Conservation (phyloP, 2,888 invertebrate species). For the Slavum lentiscoides region DNA sequence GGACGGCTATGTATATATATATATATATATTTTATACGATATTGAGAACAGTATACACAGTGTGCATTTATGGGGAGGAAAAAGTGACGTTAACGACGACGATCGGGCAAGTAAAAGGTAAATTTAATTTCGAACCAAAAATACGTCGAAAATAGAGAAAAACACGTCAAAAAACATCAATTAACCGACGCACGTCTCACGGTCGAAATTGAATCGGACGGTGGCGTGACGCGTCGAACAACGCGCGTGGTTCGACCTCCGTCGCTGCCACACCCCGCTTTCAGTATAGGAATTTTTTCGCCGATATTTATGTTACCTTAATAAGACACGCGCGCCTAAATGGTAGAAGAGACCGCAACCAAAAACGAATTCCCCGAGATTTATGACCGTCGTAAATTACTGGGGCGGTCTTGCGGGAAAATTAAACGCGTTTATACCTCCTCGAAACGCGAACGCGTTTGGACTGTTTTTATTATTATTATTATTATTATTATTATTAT, state of each 20-base stretch:
- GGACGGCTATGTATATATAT: too few species aligned
- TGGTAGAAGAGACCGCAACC: slow-evolving; percentile 8
- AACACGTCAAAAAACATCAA: slow-evolving; percentile 13
- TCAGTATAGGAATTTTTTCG: not conserved
- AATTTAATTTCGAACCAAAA: not conserved
- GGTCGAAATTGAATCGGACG: slow-evolving; percentile 9
- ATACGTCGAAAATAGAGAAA: not conserved
- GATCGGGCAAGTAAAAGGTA: not conserved
- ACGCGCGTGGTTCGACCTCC: slow-evolving; percentile 1
- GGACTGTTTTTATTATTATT: not conserved
- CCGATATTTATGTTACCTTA: slow-evolving; percentile 43
- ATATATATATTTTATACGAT: too few species aligned
- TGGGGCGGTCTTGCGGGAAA: slow-evolving; percentile 7
- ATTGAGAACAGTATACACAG: too few species aligned
- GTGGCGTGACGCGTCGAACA: not conserved
- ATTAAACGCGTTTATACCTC: slow-evolving; percentile 12
- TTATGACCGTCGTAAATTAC: slow-evolving; percentile 37
- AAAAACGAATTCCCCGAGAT: slow-evolving; percentile 39
- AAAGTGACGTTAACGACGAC: not conserved
- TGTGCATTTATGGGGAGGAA: too few species aligned
- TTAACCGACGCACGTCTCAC: not conserved
- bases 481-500: not conserved
- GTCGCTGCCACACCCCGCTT: not conserved
- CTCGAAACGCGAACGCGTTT: slow-evolving; percentile 7
- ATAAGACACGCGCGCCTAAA: slow-evolving; percentile 16